phyloP scores from a whole-genome alignment of 2,797 vertebrate genomes.

The Chrysolophus pictus region DNA sequence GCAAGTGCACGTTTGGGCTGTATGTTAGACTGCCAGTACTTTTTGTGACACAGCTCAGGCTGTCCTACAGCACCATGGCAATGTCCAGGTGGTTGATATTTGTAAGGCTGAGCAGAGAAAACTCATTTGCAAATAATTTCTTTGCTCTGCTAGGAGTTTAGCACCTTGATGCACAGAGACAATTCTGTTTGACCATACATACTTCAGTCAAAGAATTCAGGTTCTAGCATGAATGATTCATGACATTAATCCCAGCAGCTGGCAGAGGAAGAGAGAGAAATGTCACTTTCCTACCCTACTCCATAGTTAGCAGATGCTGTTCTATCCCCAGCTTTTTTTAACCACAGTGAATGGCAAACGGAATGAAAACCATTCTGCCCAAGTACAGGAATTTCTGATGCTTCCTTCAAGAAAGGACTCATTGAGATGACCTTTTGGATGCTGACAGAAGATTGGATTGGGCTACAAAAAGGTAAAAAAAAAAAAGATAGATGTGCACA shows the following conservation, averaged over 20 bases:
- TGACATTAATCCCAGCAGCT: background rate
- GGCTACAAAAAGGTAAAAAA: background rate
- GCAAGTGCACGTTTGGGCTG: background rate
- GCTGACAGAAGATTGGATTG: background rate
- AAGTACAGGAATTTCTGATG: background rate
- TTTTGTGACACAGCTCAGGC: background rate
- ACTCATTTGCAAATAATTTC: background rate
- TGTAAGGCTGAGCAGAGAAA: background rate
- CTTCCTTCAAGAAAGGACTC: background rate
- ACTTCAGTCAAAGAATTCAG: rapidly evolving
- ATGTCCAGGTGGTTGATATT: background rate
- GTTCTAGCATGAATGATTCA: background rate
- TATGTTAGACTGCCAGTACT: background rate
- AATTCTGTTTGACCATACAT: background rate
- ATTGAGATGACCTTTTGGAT: background rate
- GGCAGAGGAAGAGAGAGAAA: background rate
- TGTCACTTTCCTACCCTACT: background rate
- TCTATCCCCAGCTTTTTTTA: background rate
- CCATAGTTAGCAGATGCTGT: rapidly evolving
- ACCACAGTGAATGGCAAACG: background rate
- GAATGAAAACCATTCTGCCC: background rate
- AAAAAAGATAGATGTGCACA: background rate
- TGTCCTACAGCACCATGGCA: background rate
- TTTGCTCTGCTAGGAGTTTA: background rate
- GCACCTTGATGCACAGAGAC: background rate